Percentiles rank a stretch among this genome's conserved stretches.
phyloP scores from a whole-genome alignment of 1,140 invertebrate species.

The Cotesia vestalis region DNA sequence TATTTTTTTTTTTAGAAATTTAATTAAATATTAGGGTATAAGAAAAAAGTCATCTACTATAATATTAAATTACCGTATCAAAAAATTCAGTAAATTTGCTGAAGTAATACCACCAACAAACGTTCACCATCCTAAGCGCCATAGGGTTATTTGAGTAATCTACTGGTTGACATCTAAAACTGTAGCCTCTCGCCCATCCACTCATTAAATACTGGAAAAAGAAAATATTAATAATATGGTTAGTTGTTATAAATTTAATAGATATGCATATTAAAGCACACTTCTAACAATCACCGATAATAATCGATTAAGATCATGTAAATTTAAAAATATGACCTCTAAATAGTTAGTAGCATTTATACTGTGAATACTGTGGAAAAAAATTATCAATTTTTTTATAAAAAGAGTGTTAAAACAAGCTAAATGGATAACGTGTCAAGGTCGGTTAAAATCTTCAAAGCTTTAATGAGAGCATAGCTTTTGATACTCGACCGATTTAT shows the following conservation, averaged over 20 bases:
- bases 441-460: conserved; percentile 12
- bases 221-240: conserved; percentile 5
- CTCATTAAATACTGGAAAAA: conserved; percentile 80
- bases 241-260: too few relatives aligned
- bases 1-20: too few relatives aligned
- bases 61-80: conserved; percentile 77
- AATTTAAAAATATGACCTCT: neutral
- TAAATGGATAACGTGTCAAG: conserved; percentile 20
- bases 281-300: neutral
- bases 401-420: neutral
- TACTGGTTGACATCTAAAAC: conserved; percentile 92
- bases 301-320: conserved; percentile 2
- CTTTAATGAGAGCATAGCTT: neutral
- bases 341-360: neutral
- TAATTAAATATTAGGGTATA: neutral
- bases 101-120: conserved; percentile 98
- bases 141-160: conserved; percentile 86
- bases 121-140: conserved; percentile 89
- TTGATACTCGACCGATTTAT: conserved; percentile 8
- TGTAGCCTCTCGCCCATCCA: conserved; percentile 88
- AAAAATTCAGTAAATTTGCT: conserved; percentile 97
- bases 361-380: neutral
- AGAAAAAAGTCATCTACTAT: neutral
- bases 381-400: neutral
- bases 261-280: too few relatives aligned